phyloP scores from a whole-genome alignment of 1,140 invertebrate genomes.

The Brachystomella parvula region DNA sequence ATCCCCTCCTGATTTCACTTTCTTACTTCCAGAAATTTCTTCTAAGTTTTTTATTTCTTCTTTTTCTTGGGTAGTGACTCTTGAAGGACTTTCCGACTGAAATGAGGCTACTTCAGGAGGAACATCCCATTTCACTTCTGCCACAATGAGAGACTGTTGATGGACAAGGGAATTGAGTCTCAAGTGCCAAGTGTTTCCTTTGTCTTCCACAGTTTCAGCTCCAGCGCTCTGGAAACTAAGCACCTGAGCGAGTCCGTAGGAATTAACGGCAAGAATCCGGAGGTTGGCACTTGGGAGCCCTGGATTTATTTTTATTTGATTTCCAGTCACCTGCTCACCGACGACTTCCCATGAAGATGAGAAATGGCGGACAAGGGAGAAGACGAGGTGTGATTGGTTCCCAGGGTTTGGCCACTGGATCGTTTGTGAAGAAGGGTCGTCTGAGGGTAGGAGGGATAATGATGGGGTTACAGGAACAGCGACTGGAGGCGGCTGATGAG shows the following conservation, averaged over 20 bases:
- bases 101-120: not conserved
- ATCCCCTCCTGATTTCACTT: not conserved
- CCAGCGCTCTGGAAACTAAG: not conserved
- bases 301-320: not conserved
- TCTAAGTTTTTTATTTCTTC: not conserved
- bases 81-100: constrained; percentile 6
- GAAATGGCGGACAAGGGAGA: not conserved
- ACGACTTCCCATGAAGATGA: not conserved
- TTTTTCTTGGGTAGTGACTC: not conserved
- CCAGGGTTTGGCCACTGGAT: not conserved
- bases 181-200: constrained; percentile 47
- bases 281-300: not conserved
- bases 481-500: not conserved
- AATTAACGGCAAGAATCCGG: constrained; percentile 8
- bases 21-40: not conserved
- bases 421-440: not conserved
- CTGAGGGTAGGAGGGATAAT: not conserved
- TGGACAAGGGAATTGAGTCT: constrained; percentile 59
- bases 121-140: constrained; percentile 29
- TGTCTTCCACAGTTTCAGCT: not conserved
- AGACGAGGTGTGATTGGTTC: not conserved
- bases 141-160: constrained; percentile 47
- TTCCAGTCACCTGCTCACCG: not conserved
- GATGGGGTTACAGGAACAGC: constrained; percentile 3
- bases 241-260: not conserved